Evolutionary conservation across 2,797 vertebrate species (phyloP).

Genomic region (Acanthurus lineatus): DNA sequence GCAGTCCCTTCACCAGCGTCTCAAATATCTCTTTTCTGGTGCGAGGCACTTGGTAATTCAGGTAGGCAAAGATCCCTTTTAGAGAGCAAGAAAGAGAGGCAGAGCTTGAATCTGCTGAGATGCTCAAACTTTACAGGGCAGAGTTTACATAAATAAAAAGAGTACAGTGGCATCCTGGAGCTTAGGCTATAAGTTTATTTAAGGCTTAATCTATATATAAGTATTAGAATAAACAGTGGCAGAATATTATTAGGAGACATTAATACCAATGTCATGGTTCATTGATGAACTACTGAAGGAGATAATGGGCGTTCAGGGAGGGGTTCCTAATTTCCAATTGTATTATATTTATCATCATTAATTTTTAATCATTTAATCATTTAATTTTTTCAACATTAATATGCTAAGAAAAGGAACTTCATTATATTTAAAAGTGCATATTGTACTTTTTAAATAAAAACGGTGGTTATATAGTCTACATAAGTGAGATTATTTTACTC

Average conservation of each 20-base stretch:
- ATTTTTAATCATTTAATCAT: too few relatives aligned
- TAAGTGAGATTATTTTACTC: too few relatives aligned
- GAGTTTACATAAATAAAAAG: slow-evolving; percentile 10
- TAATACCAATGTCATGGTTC: background rate
- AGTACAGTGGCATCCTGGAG: background rate
- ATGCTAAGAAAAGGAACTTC: too few relatives aligned
- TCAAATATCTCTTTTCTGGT: slow-evolving; percentile 95
- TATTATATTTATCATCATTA: background rate
- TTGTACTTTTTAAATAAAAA: too few relatives aligned
- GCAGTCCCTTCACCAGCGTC: slow-evolving; percentile 93
- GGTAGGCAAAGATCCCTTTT: slow-evolving; percentile 97
- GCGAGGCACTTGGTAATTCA: slow-evolving; percentile 94
- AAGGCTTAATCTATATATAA: background rate
- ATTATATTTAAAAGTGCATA: too few relatives aligned
- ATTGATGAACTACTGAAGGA: background rate
- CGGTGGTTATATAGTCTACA: too few relatives aligned
- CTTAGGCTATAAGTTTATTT: background rate
- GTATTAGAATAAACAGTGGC: background rate
- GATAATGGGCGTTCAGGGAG: background rate
- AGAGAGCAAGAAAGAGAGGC: slow-evolving; percentile 42
- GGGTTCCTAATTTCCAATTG: background rate
- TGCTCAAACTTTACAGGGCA: background rate
- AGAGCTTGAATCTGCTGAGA: slow-evolving; percentile 17
- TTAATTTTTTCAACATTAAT: too few relatives aligned
- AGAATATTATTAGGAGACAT: background rate